These are phyloP conservation scores for Coelopa frigida DNA, from an alignment of 1,140 invertebrate species.

Conservation along the genomic window DNA sequence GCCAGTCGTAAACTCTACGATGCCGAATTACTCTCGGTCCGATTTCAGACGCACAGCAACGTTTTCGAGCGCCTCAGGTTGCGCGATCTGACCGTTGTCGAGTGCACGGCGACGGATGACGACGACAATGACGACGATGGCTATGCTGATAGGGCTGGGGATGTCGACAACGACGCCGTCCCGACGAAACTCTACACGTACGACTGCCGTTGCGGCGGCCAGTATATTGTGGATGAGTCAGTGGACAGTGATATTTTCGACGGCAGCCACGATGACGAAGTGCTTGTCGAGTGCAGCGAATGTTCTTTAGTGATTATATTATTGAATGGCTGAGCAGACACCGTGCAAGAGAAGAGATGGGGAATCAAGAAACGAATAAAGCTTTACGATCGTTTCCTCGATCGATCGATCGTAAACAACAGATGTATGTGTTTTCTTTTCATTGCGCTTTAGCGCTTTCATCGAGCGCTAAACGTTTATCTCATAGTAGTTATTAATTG, in stretches of 20 bases:
- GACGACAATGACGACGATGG: conserved; percentile 3
- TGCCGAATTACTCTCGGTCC: conserved; percentile 38
- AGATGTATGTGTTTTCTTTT: too few relatives aligned
- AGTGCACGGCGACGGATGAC: conserved; percentile 1
- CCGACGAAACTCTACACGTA: conserved; percentile 27
- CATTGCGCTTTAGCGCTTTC: too few relatives aligned
- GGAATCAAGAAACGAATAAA: too few relatives aligned
- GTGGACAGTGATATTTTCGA: conserved; percentile 19
- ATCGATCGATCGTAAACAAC: too few relatives aligned
- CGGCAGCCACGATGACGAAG: conserved; percentile 21
- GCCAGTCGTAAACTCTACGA: conserved; percentile 36
- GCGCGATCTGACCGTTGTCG: conserved; percentile 24
- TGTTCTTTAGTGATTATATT: conserved; percentile 39
- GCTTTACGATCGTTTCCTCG: too few relatives aligned
- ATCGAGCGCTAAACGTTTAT: too few relatives aligned
- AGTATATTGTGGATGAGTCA: conserved; percentile 34
- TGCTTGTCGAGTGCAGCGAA: conserved; percentile 42
- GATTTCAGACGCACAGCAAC: conserved; percentile 36
- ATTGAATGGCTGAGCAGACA: conserved; percentile 9
- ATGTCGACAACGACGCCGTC: conserved; percentile 1
- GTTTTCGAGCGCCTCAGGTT: conserved; percentile 30
- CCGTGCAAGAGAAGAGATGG: too few relatives aligned
- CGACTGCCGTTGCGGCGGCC: conserved; percentile 40
- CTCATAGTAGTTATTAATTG: too few relatives aligned
- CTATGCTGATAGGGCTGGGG: conserved; percentile 6